Conservation (phyloP, 2,888 invertebrate genomes). For the Drosophila austrosaltans region DNA sequence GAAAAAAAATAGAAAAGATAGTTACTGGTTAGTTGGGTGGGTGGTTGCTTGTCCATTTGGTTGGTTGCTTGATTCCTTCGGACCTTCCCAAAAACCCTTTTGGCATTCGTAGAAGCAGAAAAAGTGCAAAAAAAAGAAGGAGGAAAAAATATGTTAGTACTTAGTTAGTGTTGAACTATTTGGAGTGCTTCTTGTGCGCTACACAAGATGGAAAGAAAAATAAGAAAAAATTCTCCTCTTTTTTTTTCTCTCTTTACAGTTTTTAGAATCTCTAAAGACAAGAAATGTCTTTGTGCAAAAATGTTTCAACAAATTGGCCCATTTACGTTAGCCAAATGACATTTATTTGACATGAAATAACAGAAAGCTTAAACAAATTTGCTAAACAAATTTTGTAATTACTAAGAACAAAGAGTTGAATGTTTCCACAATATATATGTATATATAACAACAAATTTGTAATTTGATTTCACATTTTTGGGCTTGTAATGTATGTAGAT, state of each 20-base stretch:
- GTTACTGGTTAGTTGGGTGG: conserved; percentile 21
- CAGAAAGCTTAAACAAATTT: not conserved
- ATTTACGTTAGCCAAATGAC: not conserved
- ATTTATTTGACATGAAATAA: not conserved
- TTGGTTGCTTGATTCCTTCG: conserved; percentile 5
- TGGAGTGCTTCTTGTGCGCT: conserved; percentile 3
- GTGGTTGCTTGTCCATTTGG: conserved; percentile 7
- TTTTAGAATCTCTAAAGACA: not conserved
- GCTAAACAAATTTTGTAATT: too few species aligned
- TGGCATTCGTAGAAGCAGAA: conserved; percentile 20
- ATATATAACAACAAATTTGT: too few species aligned
- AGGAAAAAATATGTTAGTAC: conserved; percentile 12
- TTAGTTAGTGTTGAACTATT: conserved; percentile 17
- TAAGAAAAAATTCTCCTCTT: not conserved
- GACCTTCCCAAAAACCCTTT: conserved; percentile 10
- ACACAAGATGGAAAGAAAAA: not conserved
- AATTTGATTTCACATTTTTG: not conserved
- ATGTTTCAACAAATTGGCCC: conserved; percentile 6
- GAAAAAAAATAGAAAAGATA: conserved; percentile 33
- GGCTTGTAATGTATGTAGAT: not conserved
- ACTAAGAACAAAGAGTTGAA: too few species aligned
- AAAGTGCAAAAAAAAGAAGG: conserved; percentile 6
- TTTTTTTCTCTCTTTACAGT: not conserved
- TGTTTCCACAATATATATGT: too few species aligned
- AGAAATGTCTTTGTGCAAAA: conserved; percentile 1